Base-by-base conservation (phyloP, 2,113 vertebrate species). In the Opisthocomus hoazin region DNA sequence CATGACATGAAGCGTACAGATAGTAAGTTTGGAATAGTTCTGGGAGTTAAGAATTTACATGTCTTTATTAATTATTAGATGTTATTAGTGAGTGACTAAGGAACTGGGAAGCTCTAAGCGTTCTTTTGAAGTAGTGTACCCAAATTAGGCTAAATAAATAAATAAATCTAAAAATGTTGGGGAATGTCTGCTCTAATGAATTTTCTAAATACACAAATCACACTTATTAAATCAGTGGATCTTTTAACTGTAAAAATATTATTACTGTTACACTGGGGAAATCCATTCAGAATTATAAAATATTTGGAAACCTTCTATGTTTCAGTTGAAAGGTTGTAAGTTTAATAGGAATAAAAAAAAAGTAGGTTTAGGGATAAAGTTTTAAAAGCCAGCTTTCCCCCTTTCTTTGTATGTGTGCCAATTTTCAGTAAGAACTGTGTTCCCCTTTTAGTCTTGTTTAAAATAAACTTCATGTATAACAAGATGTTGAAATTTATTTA, bases 51-150 rank as follows among this genome's bases (percentile, higher is more conserved):
- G 95, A 95, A 97, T 97, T 97, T 97, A 95, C 97, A 97, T 97
- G 97, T 97, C 97, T 96, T 97, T 97, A 97, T 97, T 97, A 97
- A 97, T 97, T 97, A 97, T 97, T 97, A 96, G 96, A 97, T 93
- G 97, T 97, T 97, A 97, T 97, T 97, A 97, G 97, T 96, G 96
- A 95, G 94, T 97, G 97, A 97, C 97, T 97, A 97, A 97, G 97
- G 94, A 97, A 97, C 94, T 95, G 97, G 96, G 96, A 97, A 97
- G 97, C 96, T 93, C 96, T 96, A 96, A 97, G 97, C 88, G n/a
- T 95, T 97, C 97, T 97, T 97, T 97, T 97, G 97, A 97, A 97
- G 97, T 97, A 94, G 95, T 95, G 93, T 97, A 96, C 97, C 96
- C 96, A 97, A 98, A 97, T 97, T 98, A 98, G 93, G 78, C 90